A percentile compares a stretch with the other conserved stretches of the same genome.
Conservation (phyloP, 2,888 invertebrate genomes). For the Melieria omissa region DNA sequence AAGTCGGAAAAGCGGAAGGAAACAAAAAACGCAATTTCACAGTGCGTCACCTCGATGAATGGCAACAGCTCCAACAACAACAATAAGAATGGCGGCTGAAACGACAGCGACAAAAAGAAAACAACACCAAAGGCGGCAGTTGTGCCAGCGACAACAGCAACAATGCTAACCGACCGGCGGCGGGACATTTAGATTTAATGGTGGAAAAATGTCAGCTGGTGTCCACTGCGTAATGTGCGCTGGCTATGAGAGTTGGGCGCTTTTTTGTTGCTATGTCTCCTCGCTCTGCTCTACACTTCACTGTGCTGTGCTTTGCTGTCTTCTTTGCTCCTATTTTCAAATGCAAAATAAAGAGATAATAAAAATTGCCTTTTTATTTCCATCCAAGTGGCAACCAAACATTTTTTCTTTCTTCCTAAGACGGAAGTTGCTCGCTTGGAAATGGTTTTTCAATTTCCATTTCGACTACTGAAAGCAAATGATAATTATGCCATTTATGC, state of each 20-base stretch:
- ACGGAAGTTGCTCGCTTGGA: too few species aligned
- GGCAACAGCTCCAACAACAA: conserved; percentile 23
- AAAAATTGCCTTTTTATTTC: too few species aligned
- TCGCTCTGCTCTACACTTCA: neutral
- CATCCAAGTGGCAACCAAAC: too few species aligned
- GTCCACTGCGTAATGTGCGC: conserved; percentile 10
- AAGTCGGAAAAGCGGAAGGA: conserved; percentile 10
- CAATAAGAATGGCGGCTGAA: neutral
- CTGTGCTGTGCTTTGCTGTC: too few species aligned
- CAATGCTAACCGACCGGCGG: neutral
- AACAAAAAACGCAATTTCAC: conserved; percentile 32
- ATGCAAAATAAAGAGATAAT: too few species aligned
- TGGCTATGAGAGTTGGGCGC: neutral
- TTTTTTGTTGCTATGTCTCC: neutral
- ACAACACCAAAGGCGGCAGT: neutral
- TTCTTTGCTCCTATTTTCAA: too few species aligned
- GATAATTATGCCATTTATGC: too few species aligned
- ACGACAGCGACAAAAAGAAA: neutral
- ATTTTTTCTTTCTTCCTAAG: too few species aligned
- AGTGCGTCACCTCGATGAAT: conserved; percentile 31
- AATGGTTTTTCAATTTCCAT: too few species aligned
- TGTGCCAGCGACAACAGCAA: neutral
- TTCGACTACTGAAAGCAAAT: too few species aligned
- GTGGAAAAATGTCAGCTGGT: conserved; percentile 40
- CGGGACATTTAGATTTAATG: conserved; percentile 32